Evolutionary conservation across 2,113 vertebrate genomes (phyloP).

Genomic region (Cathartes aura): DNA sequence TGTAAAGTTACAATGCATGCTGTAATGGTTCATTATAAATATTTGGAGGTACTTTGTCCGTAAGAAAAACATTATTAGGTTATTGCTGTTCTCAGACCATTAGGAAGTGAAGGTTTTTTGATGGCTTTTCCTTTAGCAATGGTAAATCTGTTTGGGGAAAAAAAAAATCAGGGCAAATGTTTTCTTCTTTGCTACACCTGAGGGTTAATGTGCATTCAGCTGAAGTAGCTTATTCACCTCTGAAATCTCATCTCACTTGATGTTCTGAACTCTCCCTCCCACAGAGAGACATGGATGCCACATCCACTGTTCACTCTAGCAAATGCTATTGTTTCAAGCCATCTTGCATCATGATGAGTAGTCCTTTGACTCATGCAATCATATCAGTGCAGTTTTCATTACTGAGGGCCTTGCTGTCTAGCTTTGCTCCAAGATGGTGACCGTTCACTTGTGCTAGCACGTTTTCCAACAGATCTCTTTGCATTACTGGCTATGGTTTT

Average conservation of each 20-base stretch:
- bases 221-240: slow-evolving; percentile 12
- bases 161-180: background rate
- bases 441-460: background rate
- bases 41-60: slow-evolving; percentile 16
- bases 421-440: background rate
- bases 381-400: background rate
- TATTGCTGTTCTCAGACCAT: background rate
- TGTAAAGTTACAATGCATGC: background rate
- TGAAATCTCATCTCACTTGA: background rate
- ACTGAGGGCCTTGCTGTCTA: background rate
- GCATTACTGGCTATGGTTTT: background rate
- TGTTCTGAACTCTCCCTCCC: background rate
- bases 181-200: background rate
- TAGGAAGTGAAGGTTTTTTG: background rate
- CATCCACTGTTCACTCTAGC: background rate
- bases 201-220: slow-evolving; percentile 36
- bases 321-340: background rate
- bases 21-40: slow-evolving; percentile 14
- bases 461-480: background rate
- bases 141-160: background rate
- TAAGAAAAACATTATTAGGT: background rate
- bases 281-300: background rate
- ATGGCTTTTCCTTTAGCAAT: background rate
- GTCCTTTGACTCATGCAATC: background rate
- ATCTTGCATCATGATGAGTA: background rate